Base-by-base conservation (phyloP, 92 coral and sea anemone genomes). In the Bergia sp. region DNA sequence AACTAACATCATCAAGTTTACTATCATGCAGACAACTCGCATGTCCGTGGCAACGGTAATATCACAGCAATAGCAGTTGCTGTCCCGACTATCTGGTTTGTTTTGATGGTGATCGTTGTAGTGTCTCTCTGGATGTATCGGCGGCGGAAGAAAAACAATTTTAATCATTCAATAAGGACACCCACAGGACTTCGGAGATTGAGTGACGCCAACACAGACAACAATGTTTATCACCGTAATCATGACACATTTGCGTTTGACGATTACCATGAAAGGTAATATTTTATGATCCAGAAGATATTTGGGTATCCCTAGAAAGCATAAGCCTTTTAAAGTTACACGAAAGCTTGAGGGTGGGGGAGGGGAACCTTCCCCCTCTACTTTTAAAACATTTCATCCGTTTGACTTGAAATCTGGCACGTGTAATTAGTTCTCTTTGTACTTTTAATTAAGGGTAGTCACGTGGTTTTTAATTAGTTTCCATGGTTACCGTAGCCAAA, bases 181-280 rank as follows among this genome's bases (percentile, higher is more conserved):
- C 95, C 95, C 18, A 64, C 92, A 21, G 95, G 91, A 6, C 90
- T 94, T 16, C 93, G 80, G 49, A 76, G 96, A 15, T 83, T 86
- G 1, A 87, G 88, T 1, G 86, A 87, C 5, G 71, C 73, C 29
- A 81, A 80, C 21, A 76, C 18, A 10, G 91, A 86, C 38, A 79
- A 76, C 67, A 89, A 89, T 69, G 85, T 89, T 45, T 91, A 83
- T n/a, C 89, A 65, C 12, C 80, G 96, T 40, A 92, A 92, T 77
- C 86, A 73, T 44, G 45, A 64, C n/a, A 67, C 90, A 72, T 72
- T 87, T 36, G 39, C 85, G 21, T 86, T 77, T n/a, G 90, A 80
- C n/a, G 41, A 73, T 39, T 88, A 86, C 47, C 82, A 79, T 47
- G 91, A 87, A 15, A 73, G 93, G 93, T 91, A 67, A 29, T 29